phyloP scores from a whole-genome alignment of 2,113 vertebrate genomes.

The Elanus axillaris region DNA sequence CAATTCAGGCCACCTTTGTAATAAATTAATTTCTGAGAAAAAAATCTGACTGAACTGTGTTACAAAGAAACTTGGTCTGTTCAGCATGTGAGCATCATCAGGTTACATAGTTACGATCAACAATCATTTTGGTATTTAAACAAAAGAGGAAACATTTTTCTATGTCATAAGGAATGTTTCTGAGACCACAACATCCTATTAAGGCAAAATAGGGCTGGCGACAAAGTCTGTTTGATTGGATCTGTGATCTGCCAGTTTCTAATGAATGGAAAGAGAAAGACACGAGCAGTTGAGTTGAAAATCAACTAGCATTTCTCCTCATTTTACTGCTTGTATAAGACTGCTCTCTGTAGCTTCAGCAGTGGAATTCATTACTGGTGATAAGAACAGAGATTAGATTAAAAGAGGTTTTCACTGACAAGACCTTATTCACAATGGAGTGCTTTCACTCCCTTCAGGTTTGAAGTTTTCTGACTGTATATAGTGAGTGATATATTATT shows the following conservation, averaged over 20 bases:
- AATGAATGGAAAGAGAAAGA: background rate
- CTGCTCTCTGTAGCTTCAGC: background rate
- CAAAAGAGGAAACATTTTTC: background rate
- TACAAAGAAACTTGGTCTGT: background rate
- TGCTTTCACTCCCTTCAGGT: background rate
- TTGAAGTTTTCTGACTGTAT: background rate
- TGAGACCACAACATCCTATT: background rate
- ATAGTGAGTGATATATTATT: background rate
- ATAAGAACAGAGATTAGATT: background rate
- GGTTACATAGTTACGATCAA: background rate
- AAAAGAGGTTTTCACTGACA: background rate
- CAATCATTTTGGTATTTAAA: background rate
- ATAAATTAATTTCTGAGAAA: background rate
- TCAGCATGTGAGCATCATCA: background rate
- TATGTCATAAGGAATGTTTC: background rate
- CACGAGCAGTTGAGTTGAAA: background rate
- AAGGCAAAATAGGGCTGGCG: background rate
- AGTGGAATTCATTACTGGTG: background rate
- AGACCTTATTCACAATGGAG: background rate
- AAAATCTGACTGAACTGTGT: background rate
- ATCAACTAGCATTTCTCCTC: background rate
- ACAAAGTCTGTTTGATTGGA: background rate
- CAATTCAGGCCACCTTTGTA: background rate
- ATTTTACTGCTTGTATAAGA: background rate
- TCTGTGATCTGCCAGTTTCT: background rate